These are phyloP conservation scores for Murina feae DNA, from an alignment of 2,113 vertebrate genomes.

Conservation along the genomic window DNA sequence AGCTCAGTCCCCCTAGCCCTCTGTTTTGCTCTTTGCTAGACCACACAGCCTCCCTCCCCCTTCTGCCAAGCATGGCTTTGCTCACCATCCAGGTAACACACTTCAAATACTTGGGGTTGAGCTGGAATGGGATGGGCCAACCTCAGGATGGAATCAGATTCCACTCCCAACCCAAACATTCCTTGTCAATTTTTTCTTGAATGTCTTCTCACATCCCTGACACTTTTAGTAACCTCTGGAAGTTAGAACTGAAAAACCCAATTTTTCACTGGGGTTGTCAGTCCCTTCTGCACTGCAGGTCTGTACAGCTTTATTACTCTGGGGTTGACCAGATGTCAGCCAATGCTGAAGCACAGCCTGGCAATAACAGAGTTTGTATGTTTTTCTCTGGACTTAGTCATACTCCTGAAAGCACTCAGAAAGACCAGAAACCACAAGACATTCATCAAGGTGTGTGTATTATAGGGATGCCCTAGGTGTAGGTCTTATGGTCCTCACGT, in stretches of 20 bases:
- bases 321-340: conserved; percentile 62
- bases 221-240: conserved; percentile 64
- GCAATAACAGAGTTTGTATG: neutral
- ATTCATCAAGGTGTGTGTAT: neutral
- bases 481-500: neutral
- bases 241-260: conserved; percentile 52
- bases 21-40: conserved; percentile 62
- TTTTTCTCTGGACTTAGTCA: neutral
- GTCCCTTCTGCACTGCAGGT: neutral
- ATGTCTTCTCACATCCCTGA: neutral
- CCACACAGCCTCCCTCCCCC: conserved; percentile 61
- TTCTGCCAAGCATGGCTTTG: conserved; percentile 61
- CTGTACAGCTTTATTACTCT: neutral
- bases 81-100: conserved; percentile 65
- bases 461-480: neutral
- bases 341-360: neutral
- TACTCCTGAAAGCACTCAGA: neutral
- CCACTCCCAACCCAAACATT: conserved; percentile 35
- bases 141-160: conserved; percentile 10
- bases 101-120: conserved; percentile 58
- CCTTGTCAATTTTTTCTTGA: conserved; percentile 41
- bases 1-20: conserved; percentile 53
- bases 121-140: neutral
- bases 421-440: neutral
- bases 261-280: conserved; percentile 43